Base-by-base conservation (phyloP, 2,797 vertebrate species). In the Moxostoma hubbsi region DNA sequence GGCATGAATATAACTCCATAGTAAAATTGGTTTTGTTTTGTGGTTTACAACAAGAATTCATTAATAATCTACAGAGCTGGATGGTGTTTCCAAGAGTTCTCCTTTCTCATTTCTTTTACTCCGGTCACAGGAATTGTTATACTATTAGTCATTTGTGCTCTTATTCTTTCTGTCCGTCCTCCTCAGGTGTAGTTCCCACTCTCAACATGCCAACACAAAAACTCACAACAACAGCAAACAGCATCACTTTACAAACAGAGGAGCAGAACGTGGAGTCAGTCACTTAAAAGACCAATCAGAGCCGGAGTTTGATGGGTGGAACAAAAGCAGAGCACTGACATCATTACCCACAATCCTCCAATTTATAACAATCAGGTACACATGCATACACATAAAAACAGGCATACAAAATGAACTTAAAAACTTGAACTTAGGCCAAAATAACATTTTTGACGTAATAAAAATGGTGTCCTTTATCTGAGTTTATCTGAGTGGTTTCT, bases 331-430 rank as follows among this genome's bases (percentile, higher is more conserved):
- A 50, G 10, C 12, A 2, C 53, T 10, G 16, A 13, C 51, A 18
- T 5, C 24, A 59, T 16, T 71, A 47, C 80, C 74, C 47, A 58
- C 46, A 77, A 65, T 53, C 54, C 74, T 77, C 68, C 53, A 74
- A 45, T 71, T 79, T 49, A 75, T 76, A 9, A 55, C 57, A 80
- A 45, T 72, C 66, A 67, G 72, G 73, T 68, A 81, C 7, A 16
- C 73, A 75, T 18, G 16, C 43, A 57, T 36, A 55, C 75, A 69
- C 59, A 75, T 57, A 16, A 73, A 55, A 36, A 55, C 62, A 71
- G 65, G 62, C 69, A 55, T 68, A 73, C 66, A 24, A 59, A 24
- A 61, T 53, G 53, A 66, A 66, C 81, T 53, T 4, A 57, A 18
- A 66, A 54, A n/a, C n/a, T n/a, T n/a, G n/a, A n/a, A n/a, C 4